These are phyloP conservation scores for Ammospiza maritima DNA, from an alignment of 2,797 vertebrate species.

Conservation along the genomic window DNA sequence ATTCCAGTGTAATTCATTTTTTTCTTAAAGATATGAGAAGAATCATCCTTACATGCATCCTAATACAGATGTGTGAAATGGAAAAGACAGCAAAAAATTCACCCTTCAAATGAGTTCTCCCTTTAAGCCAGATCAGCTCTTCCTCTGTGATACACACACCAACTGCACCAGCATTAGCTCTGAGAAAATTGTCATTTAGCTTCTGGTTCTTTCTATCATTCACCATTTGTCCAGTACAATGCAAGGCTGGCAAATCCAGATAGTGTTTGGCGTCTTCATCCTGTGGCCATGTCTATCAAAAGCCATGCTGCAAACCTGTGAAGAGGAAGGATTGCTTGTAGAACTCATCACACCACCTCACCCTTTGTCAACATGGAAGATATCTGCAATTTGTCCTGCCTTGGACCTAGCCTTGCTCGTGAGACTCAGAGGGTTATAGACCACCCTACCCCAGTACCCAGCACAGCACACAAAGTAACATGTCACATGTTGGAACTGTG, in stretches of 20 bases:
- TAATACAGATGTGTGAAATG: background rate
- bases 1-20: background rate
- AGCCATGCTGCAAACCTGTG: background rate
- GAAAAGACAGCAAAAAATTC: background rate
- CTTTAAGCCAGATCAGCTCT: background rate
- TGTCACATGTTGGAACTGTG: background rate
- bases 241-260: background rate
- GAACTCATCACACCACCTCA: background rate
- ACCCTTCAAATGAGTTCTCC: background rate
- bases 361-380: background rate
- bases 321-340: background rate
- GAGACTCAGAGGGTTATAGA: background rate
- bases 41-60: background rate
- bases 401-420: background rate
- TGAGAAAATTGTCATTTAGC: background rate
- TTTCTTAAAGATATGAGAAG: background rate
- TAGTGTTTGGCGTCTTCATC: background rate
- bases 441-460: background rate
- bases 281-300: background rate
- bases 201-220: background rate
- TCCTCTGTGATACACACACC: background rate
- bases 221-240: background rate
- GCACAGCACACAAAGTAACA: background rate
- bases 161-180: background rate
- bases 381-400: background rate